These are phyloP conservation scores for Calliopsis andreniformis DNA, from an alignment of 1,140 invertebrate species.

Conservation along the genomic window DNA sequence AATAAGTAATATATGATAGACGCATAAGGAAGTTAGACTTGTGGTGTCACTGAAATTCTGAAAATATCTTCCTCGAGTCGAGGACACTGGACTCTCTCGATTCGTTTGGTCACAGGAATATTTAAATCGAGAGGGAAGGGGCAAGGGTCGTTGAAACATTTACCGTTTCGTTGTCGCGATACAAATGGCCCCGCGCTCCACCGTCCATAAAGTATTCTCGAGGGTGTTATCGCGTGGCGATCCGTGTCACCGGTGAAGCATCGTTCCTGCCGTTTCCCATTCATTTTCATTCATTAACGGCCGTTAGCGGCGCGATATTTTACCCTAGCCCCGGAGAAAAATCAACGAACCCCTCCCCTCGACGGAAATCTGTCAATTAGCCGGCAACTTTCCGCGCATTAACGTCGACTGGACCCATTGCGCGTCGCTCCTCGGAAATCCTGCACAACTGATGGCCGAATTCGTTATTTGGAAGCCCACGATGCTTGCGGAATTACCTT, in stretches of 20 bases:
- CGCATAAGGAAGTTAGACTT: too few species aligned
- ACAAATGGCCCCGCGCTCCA: slow-evolving; percentile 38
- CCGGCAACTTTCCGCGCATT: not conserved
- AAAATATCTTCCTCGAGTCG: too few species aligned
- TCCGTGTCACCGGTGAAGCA: slow-evolving; percentile 57
- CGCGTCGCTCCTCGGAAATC: not conserved
- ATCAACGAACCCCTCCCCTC: not conserved
- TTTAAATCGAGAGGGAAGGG: slow-evolving; percentile 16
- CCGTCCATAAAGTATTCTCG: slow-evolving; percentile 51
- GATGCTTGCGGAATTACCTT: too few species aligned
- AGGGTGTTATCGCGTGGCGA: slow-evolving; percentile 51
- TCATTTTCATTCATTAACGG: slow-evolving; percentile 64
- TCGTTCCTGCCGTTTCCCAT: slow-evolving; percentile 35
- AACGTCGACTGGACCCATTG: not conserved
- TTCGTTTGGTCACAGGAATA: not conserved
- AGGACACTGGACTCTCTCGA: too few species aligned
- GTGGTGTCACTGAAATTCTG: too few species aligned
- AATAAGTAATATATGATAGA: too few species aligned
- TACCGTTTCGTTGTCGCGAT: slow-evolving; percentile 51
- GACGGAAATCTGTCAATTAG: slow-evolving; percentile 38
- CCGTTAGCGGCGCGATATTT: slow-evolving; percentile 53
- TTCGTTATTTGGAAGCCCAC: too few species aligned
- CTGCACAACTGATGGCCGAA: too few species aligned
- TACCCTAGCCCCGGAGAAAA: slow-evolving; percentile 20
- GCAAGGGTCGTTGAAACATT: slow-evolving; percentile 47